A percentile compares a stretch with the other conserved stretches of the same genome.
Conservation (phyloP, 1,140 invertebrate species). For the Drosophila kepulauana region DNA sequence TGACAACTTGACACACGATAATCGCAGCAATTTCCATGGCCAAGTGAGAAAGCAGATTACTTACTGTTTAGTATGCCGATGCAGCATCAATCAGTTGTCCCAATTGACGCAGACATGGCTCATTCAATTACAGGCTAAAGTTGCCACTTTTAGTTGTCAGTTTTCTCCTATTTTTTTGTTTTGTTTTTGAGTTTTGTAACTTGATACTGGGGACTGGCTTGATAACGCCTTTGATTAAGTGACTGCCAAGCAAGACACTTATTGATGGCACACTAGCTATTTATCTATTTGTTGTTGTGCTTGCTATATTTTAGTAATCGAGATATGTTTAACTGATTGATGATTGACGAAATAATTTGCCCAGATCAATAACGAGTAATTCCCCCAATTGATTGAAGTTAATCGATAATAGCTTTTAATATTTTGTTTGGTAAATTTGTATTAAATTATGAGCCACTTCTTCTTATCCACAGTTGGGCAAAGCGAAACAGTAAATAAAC, state of each 20-base stretch:
- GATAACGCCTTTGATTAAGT: conserved; percentile 65
- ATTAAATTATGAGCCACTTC: conserved; percentile 5
- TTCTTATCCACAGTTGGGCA: not conserved
- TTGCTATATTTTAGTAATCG: conserved; percentile 22
- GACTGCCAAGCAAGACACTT: conserved; percentile 55
- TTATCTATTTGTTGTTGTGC: conserved; percentile 34
- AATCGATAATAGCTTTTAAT: not conserved
- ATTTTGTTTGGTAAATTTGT: not conserved
- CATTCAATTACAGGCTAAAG: not conserved
- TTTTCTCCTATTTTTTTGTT: conserved; percentile 3
- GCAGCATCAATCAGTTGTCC: not conserved
- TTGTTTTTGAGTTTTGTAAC: conserved; percentile 8
- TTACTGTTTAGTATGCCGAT: no score
- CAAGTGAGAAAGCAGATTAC: not conserved
- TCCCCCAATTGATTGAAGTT: no score
- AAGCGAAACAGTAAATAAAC: conserved; percentile 4
- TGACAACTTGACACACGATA: conserved; percentile 54
- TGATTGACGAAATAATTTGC: conserved; percentile 3
- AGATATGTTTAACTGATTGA: conserved; percentile 28
- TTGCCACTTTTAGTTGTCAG: not conserved
- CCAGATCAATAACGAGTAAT: no score
- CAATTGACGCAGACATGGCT: no score
- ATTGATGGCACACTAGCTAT: conserved; percentile 68
- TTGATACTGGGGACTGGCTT: not conserved
- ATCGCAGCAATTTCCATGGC: not conserved